Base-by-base conservation (phyloP, 2,113 vertebrate species). In the Phyllostomus hastatus region DNA sequence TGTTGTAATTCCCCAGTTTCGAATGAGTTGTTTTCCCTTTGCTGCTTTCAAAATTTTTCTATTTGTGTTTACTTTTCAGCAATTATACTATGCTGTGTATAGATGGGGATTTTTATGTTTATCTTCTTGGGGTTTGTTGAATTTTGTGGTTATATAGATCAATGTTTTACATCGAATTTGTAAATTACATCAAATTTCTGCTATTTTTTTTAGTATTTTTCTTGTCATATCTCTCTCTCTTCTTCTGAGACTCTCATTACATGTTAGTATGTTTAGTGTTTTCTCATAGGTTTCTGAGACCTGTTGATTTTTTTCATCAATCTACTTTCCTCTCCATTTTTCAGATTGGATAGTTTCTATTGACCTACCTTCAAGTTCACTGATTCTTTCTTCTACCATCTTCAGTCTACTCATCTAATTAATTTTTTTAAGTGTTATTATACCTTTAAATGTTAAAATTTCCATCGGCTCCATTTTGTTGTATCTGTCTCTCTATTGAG, bases 371-470 rank as follows among this genome's bases (percentile, higher is more conserved):
- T 69, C 24, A 50, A 79, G 38, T 41, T 88, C 50, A 52, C 9
- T 69, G 50, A 41, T 89, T 54, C 76, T 75, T 72, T 72, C 50
- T 95, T 73, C 31, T 80, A n/a, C 16, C 33, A 31, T 78, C 67
- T 38, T 15, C 92, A 94, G 76, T 82, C 28, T 70, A 35, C 2
- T 7, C 59, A 90, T 69, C 92, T 88, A 73, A 5, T 57, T 78
- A 35, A 38, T 22, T 82, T 59, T 59, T 88, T 90, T 61, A 69
- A 70, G 70, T 89, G 9, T 48, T 69, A 61, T 7, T 35, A 19
- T 91, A 10, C 11, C 72, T 94, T 94, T 35, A 84, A 88, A 79
- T 70, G 70, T 41, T 88, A 84, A 28, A 83, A 48, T 88, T 93
- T 72, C 28, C 38, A 73, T 19, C 24, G 35, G 11, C 48, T 54